Evolutionary conservation across 2,888 invertebrate species (phyloP).

Genomic region (Acronicta aceris): DNA sequence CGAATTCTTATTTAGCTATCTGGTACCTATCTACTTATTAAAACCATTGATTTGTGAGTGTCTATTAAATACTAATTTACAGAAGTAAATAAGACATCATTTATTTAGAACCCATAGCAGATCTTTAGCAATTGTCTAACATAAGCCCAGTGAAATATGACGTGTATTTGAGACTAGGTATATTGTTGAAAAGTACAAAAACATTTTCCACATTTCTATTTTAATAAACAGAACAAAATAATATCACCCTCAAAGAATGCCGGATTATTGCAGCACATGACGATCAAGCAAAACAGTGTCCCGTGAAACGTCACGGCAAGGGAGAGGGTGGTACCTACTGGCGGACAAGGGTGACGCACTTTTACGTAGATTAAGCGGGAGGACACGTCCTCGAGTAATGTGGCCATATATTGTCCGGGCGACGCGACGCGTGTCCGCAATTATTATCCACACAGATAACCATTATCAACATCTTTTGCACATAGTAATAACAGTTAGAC

Average conservation of each 20-base stretch:
- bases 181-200: conserved; percentile 6
- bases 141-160: not conserved
- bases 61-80: too few relatives aligned
- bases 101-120: too few relatives aligned
- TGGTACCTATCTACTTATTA: too few relatives aligned
- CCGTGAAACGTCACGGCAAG: conserved; percentile 51
- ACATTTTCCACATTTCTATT: conserved; percentile 26
- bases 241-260: conserved; percentile 45
- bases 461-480: conserved; percentile 55
- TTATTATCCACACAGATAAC: conserved; percentile 73
- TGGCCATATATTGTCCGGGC: conserved; percentile 86
- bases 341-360: conserved; percentile 85
- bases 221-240: conserved; percentile 48
- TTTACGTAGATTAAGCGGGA: conserved; percentile 84
- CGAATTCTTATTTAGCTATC: too few relatives aligned
- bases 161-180: not conserved
- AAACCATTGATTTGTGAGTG: too few relatives aligned
- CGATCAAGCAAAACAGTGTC: conserved; percentile 54
- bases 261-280: conserved; percentile 54
- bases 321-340: conserved; percentile 71
- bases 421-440: conserved; percentile 81
- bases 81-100: too few relatives aligned
- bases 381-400: conserved; percentile 88
- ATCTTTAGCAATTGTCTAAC: too few relatives aligned
- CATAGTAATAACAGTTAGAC: conserved; percentile 47